Conservation (phyloP, 2,797 vertebrate species). For the Paguma larvata region DNA sequence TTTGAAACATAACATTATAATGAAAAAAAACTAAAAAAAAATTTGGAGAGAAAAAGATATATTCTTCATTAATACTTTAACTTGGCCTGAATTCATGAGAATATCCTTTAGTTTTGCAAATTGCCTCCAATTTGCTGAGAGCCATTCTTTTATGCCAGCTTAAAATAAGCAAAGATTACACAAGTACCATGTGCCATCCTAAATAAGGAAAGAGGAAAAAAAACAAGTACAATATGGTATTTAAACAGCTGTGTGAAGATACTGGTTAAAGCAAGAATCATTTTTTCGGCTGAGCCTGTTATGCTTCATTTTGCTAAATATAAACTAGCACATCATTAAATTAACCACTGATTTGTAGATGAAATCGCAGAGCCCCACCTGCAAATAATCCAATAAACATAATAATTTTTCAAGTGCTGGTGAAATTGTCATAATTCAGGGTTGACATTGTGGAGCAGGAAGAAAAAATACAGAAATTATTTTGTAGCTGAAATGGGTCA, state of each 20-base stretch:
- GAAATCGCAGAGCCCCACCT: conserved; percentile 87
- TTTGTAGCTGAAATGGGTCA: conserved; percentile 28
- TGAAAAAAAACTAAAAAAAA: conserved; percentile 62
- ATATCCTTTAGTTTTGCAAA: conserved; percentile 76
- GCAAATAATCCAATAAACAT: conserved; percentile 88
- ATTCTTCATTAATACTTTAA: conserved; percentile 71
- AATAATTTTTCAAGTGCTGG: conserved; percentile 80
- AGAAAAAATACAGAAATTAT: conserved; percentile 79
- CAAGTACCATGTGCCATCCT: conserved; percentile 71
- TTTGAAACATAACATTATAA: conserved; percentile 18
- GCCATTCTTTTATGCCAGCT: conserved; percentile 62
- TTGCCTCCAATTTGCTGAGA: conserved; percentile 62
- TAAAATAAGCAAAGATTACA: conserved; percentile 78
- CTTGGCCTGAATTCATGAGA: conserved; percentile 73
- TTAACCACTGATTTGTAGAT: conserved; percentile 90
- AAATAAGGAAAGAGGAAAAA: conserved; percentile 71
- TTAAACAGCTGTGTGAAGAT: conserved; percentile 76
- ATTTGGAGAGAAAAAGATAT: conserved; percentile 51
- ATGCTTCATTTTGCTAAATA: conserved; percentile 88
- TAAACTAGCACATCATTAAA: conserved; percentile 88
- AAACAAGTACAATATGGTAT: conserved; percentile 73
- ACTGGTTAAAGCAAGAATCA: conserved; percentile 80
- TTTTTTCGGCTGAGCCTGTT: conserved; percentile 84
- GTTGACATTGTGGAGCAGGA: conserved; percentile 65
- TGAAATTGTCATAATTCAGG: conserved; percentile 67